Evolutionary conservation across 1,140 invertebrate genomes (phyloP).

Genomic region (Euglossa dilemma): DNA sequence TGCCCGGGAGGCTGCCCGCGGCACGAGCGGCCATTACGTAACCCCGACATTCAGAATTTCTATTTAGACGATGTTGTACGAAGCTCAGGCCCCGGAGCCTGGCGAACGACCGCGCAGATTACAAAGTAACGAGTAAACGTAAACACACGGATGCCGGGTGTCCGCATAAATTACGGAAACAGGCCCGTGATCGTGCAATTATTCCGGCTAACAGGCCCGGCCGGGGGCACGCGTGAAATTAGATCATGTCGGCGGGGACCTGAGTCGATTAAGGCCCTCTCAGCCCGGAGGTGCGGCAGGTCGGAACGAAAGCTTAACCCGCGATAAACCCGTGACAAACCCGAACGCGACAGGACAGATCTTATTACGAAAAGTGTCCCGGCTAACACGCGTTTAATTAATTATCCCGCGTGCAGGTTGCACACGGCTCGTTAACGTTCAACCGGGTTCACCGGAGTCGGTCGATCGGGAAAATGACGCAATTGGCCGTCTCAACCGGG

Average conservation of each 20-base stretch:
- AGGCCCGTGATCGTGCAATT: conserved; percentile 16
- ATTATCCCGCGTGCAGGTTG: conserved; percentile 48
- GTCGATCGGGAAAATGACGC: conserved; percentile 25
- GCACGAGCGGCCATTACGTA: conserved; percentile 23
- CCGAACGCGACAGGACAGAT: conserved; percentile 14
- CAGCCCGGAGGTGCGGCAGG: neutral
- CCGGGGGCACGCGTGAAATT: conserved; percentile 11
- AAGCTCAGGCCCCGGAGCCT: neutral
- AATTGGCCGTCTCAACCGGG: conserved; percentile 19
- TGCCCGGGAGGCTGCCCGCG: neutral
- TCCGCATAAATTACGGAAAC: conserved; percentile 23
- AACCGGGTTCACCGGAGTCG: neutral
- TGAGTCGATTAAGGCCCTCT: conserved; percentile 14
- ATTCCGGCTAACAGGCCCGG: neutral
- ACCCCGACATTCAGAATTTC: conserved; percentile 32
- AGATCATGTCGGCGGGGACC: conserved; percentile 4
- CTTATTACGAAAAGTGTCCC: conserved; percentile 37
- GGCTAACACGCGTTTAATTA: conserved; percentile 42
- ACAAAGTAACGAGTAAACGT: conserved; percentile 31
- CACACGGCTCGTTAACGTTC: conserved; percentile 46
- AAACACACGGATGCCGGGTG: conserved; percentile 18
- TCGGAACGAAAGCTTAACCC: neutral
- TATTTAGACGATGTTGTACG: conserved; percentile 35
- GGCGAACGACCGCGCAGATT: neutral
- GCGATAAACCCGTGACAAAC: neutral